These are phyloP conservation scores for Tachina fera DNA, from an alignment of 2,888 invertebrate species.

Conservation along the genomic window DNA sequence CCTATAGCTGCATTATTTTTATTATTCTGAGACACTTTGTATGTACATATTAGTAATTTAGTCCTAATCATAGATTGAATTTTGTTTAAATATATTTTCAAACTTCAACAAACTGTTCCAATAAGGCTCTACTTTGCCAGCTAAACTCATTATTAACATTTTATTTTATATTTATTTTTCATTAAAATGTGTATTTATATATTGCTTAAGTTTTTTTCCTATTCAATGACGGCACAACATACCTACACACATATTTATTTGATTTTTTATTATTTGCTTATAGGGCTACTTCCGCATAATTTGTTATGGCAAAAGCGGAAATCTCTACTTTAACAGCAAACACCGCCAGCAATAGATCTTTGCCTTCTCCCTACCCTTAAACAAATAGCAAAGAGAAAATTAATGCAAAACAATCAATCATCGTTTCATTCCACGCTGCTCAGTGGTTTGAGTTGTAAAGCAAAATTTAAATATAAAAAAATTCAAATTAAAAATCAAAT, in stretches of 20 bases:
- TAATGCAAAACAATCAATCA: conserved; percentile 63
- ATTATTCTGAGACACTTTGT: too few species aligned
- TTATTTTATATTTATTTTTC: not conserved
- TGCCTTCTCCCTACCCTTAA: not conserved
- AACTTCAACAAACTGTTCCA: too few species aligned
- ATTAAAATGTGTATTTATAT: conserved; percentile 37
- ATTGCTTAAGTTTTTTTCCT: not conserved
- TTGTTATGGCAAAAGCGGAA: conserved; percentile 54
- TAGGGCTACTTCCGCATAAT: conserved; percentile 61
- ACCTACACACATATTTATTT: not conserved
- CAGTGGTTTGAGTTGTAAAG: conserved; percentile 12
- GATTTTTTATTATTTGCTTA: conserved; percentile 26
- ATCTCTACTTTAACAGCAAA: conserved; percentile 51
- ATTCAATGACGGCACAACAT: conserved; percentile 7
- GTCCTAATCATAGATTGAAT: too few species aligned
- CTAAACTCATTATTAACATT: not conserved
- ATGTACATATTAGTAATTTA: too few species aligned
- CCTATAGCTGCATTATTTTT: too few species aligned
- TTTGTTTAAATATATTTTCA: too few species aligned
- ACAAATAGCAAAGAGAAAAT: conserved; percentile 19
- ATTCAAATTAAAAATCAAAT: conserved; percentile 6
- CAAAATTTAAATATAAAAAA: conserved; percentile 9
- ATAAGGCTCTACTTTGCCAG: not conserved
- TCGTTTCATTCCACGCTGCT: conserved; percentile 1
- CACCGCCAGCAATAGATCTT: conserved; percentile 43